Percentiles rank a stretch among this genome's conserved stretches.
phyloP scores from a whole-genome alignment of 2,797 vertebrate genomes.

The Cirrhinus molitorella region DNA sequence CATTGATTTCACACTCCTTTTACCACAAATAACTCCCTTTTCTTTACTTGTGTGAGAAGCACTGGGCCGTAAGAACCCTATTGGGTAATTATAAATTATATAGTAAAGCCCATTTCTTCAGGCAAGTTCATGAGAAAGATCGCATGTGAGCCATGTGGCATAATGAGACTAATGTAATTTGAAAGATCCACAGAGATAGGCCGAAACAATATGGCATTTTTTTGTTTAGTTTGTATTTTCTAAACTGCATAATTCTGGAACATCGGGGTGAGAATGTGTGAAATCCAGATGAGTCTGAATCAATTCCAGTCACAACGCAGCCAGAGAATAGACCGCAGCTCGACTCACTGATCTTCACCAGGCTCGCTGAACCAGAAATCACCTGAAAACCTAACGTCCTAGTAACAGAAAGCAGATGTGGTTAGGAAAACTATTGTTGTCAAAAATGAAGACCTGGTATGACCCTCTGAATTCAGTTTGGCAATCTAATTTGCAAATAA shows the following conservation, averaged over 20 bases:
- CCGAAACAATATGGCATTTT: constrained; percentile 16
- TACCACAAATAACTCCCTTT: constrained; percentile 33
- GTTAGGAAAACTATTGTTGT: constrained; percentile 6
- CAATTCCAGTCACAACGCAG: constrained; percentile 33
- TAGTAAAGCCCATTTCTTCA: constrained; percentile 27
- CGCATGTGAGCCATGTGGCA: constrained; percentile 21
- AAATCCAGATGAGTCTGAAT: constrained; percentile 52
- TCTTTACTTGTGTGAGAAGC: constrained; percentile 30
- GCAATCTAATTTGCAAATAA: background rate
- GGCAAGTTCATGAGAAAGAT: constrained; percentile 15
- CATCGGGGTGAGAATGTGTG: constrained; percentile 55
- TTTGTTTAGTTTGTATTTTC: constrained; percentile 13
- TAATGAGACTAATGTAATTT: constrained; percentile 38
- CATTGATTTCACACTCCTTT: constrained; percentile 55
- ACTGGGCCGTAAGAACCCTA: constrained; percentile 23
- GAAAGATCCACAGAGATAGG: constrained; percentile 21
- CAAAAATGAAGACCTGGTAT: constrained; percentile 14
- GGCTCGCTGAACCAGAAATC: constrained; percentile 59
- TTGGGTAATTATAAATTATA: constrained; percentile 16
- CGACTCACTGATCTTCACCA: constrained; percentile 43
- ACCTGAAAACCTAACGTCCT: constrained; percentile 45
- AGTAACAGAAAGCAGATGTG: constrained; percentile 52
- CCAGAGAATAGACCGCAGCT: constrained; percentile 29
- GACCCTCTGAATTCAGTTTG: background rate
- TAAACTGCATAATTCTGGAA: constrained; percentile 53